A percentile compares a stretch with the other conserved stretches of the same genome.
These are phyloP conservation scores for Paradisaea rubra DNA, from an alignment of 2,113 vertebrate genomes.

Conservation along the genomic window DNA sequence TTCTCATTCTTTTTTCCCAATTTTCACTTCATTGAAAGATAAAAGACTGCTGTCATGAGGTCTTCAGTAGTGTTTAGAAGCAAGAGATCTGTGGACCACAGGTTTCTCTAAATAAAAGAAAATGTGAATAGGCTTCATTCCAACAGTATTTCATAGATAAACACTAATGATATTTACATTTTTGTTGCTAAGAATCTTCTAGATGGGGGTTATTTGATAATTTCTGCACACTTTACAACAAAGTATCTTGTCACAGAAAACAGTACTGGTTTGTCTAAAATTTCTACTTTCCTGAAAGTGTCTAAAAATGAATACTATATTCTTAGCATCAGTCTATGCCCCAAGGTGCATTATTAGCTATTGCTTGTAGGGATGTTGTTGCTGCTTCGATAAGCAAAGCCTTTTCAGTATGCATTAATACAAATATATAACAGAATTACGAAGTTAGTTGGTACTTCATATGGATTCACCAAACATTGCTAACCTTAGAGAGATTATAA, in stretches of 20 bases:
- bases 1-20: not conserved
- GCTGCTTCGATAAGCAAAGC: not conserved
- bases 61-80: not conserved
- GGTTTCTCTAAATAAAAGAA: not conserved
- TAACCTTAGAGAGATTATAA: not conserved
- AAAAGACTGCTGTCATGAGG: not conserved
- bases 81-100: not conserved
- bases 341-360: not conserved
- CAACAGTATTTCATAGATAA: not conserved
- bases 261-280: not conserved
- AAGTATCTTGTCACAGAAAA: not conserved
- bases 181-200: not conserved
- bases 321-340: not conserved
- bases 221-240: not conserved
- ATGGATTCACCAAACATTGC: not conserved
- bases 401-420: constrained; percentile 18
- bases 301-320: not conserved
- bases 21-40: not conserved
- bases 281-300: not conserved
- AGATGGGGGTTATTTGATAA: not conserved
- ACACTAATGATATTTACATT: not conserved
- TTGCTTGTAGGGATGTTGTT: not conserved
- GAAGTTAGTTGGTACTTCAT: not conserved
- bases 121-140: not conserved
- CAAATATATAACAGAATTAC: not conserved